Conservation (phyloP, 2,113 vertebrate species). For the Dicaeum eximium region DNA sequence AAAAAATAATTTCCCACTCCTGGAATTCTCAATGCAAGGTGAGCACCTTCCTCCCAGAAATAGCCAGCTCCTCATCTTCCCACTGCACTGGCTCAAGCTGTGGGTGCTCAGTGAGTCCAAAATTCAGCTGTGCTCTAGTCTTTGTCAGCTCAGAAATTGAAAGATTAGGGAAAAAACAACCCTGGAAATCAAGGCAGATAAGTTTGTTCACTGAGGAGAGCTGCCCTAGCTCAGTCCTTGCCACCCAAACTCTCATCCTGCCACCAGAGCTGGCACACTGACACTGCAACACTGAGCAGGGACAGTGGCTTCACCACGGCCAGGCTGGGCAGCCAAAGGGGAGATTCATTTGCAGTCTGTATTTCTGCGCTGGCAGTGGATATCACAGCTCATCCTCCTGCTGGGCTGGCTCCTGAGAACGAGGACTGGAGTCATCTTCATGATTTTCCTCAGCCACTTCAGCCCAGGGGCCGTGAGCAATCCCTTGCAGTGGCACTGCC, state of each 20-base stretch:
- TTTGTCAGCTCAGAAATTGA: neutral
- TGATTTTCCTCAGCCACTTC: rapidly evolving
- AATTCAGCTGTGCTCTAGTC: neutral
- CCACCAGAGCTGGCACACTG: neutral
- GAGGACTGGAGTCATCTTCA: rapidly evolving
- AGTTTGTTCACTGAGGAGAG: neutral
- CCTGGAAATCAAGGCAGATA: neutral
- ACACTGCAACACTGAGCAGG: rapidly evolving
- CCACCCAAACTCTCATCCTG: neutral
- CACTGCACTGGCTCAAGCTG: neutral
- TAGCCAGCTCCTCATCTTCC: neutral
- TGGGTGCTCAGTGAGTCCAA: neutral
- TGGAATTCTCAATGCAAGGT: neutral
- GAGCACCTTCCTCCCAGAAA: neutral
- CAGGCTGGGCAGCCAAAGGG: rapidly evolving
- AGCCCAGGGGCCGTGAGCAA: rapidly evolving
- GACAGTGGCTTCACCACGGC: rapidly evolving
- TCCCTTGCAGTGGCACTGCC: neutral
- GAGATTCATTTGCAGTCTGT: rapidly evolving
- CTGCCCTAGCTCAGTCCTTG: neutral
- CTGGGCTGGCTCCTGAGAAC: neutral
- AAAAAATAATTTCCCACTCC: neutral
- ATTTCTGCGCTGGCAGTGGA: rapidly evolving
- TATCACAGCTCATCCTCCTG: neutral
- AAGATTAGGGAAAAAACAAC: neutral